Evolutionary conservation across 2,797 vertebrate species (phyloP).

Genomic region (Telmatherina bonti): DNA sequence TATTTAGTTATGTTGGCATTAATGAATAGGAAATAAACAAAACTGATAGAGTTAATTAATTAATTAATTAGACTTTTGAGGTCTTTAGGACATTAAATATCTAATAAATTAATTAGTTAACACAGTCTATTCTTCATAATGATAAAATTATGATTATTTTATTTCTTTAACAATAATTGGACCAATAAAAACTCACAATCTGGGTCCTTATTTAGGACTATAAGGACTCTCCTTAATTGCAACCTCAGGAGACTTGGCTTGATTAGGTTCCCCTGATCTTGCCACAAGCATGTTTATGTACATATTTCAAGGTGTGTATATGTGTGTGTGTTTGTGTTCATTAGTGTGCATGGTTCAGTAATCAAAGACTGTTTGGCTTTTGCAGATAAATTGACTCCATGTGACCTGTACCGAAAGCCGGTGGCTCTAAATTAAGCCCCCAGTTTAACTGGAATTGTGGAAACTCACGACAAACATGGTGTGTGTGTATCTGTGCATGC

Average conservation of each 20-base stretch:
- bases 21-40: no score
- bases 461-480: conserved; percentile 23
- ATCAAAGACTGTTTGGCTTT: conserved; percentile 71
- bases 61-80: no score
- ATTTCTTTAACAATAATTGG: no score
- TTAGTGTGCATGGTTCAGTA: conserved; percentile 59
- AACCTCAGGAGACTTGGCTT: conserved; percentile 69
- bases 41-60: no score
- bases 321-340: conserved; percentile 11
- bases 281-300: conserved; percentile 39
- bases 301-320: conserved; percentile 15
- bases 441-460: conserved; percentile 66
- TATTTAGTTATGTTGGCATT: no score
- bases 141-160: no score
- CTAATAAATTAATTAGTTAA: no score
- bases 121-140: no score
- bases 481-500: conserved; percentile 2
- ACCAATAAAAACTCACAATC: no score
- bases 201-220: conserved; percentile 8
- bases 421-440: conserved; percentile 68
- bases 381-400: conserved; percentile 66
- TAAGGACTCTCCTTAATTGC: conserved; percentile 69
- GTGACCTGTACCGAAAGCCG: conserved; percentile 69
- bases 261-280: conserved; percentile 63
- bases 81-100: no score